Base-by-base conservation (phyloP, 2,797 vertebrate species). In the Phrynocephalus guinanensis region DNA sequence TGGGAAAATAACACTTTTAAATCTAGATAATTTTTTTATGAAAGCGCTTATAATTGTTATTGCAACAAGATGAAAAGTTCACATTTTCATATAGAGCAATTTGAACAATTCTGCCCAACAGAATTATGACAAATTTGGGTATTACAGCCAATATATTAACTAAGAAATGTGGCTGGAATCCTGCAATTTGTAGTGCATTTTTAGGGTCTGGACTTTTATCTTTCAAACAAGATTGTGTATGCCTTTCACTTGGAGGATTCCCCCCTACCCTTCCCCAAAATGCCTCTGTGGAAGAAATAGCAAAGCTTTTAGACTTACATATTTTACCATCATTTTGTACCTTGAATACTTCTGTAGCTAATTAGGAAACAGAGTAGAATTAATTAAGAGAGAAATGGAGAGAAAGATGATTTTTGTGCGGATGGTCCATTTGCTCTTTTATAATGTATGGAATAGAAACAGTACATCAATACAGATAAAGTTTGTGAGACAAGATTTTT, bases 161-260 rank as follows among this genome's bases (percentile, higher is more conserved):
- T 68, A 83, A 87, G 30, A 1, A 3, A 48, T 1, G 0, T 24
- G 67, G 87, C 87, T 81, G 48, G 85, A 86, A 89, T 89, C 71
- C 6, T 63, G 38, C 1, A 48, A 0, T 89, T 94, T 92, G 44
- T 50, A 89, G 6, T 87, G 77, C 50, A 72, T 73, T 92, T 93
- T 30, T 82, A 20, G 48, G 13, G 82, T 83, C n/a, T 75, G 82
- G 38, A 87, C 75, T 91, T 88, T 80, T 18, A 73, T 76, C 3
- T 76, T 94, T 93, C 84, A 91, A 48, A 73, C 78, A 93, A 90
- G 26, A 91, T 89, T 88, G 76, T 0, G 10, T 33, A 11, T 90
- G 77, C 76, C 1, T 93, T 93, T 91, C 89, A 76, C 67, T 68
- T 75, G 60, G 28, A 80, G 8, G 75, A 83, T 84, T 76, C 73